Evolutionary conservation across 64 coral and sea anemone genomes (phyloP).

Genomic region (Dendrophyllia cribrosa): DNA sequence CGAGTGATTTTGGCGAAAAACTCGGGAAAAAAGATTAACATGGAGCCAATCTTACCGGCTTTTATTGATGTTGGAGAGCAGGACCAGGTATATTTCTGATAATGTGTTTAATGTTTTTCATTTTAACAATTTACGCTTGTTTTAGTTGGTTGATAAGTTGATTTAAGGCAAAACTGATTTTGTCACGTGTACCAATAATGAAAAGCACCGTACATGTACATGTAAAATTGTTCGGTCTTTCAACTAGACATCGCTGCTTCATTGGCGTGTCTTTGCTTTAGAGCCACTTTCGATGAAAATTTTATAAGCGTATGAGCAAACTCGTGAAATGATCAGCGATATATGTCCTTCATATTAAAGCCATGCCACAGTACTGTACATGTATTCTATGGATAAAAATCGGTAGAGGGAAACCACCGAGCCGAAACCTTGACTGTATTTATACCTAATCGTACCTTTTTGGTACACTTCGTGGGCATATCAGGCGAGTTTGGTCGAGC

Average conservation of each 20-base stretch:
- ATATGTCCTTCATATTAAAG: no score
- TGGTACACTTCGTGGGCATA: no score
- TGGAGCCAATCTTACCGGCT: constrained; percentile 93
- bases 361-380: no score
- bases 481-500: no score
- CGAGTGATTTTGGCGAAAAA: background rate
- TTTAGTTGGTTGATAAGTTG: background rate
- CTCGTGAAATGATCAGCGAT: no score
- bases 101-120: background rate
- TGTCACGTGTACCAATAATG: background rate
- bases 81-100: constrained; percentile 74
- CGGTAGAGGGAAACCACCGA: no score
- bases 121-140: background rate
- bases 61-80: constrained; percentile 93
- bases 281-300: no score
- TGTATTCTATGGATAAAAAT: no score
- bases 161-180: background rate
- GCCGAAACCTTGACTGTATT: no score
- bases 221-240: background rate
- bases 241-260: no score
- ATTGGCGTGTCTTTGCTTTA: background rate
- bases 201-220: background rate
- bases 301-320: background rate
- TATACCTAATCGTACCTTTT: no score
- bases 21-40: constrained; percentile 2